Evolutionary conservation across 2,888 invertebrate genomes (phyloP).

Genomic region (Disparrhopalites patrizii): DNA sequence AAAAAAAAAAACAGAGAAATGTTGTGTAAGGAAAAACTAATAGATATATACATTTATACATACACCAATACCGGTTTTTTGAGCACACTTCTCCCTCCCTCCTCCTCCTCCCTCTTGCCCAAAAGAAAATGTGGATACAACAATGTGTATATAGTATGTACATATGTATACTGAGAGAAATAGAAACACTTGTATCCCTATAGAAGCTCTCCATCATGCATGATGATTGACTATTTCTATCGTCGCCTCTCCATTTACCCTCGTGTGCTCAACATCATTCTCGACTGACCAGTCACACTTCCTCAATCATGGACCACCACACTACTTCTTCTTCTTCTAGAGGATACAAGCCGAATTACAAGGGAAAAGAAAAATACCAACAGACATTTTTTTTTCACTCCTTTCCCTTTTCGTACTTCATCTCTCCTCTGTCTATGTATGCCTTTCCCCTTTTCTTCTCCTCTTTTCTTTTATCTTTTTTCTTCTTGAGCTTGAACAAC

Average conservation of each 20-base stretch:
- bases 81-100: conserved; percentile 21
- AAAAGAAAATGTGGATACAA: too few species aligned
- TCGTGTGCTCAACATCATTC: conserved; percentile 28
- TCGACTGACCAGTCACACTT: conserved; percentile 31
- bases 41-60: too few species aligned
- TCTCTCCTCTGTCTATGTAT: too few species aligned
- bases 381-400: too few species aligned
- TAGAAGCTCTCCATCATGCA: conserved; percentile 15
- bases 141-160: too few species aligned
- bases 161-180: conserved; percentile 15
- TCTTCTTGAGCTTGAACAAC: background rate
- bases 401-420: too few species aligned
- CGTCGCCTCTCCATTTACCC: conserved; percentile 15
- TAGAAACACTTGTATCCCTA: background rate
- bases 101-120: too few species aligned
- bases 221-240: conserved; percentile 27
- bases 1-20: too few species aligned
- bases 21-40: too few species aligned
- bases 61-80: conserved; percentile 27
- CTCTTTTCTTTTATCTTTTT: background rate
- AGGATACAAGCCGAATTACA: too few species aligned
- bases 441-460: background rate
- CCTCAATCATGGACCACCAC: conserved; percentile 26
- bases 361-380: too few species aligned
- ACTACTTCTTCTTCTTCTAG: background rate